Evolutionary conservation across 2,797 vertebrate species (phyloP), one percentile per base, ranked within the genome.

Genomic region (Cottoperca gobio): DNA sequence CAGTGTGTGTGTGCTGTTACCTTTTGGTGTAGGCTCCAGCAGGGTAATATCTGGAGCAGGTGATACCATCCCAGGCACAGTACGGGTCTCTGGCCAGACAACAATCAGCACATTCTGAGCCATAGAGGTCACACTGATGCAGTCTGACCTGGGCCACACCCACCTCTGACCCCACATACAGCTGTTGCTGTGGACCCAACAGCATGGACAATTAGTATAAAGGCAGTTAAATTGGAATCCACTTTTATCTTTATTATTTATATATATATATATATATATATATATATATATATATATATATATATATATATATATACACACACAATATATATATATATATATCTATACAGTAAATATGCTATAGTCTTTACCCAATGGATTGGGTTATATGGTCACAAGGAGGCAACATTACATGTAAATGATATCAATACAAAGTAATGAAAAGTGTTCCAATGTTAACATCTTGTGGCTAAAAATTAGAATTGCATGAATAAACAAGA

Each of bases 11-110:
- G 53, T 71, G 73, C 16, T 28, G 33, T 82, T 91, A 99, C 98
- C 98, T 97, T 88, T 99, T 99, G 0, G 96, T 94, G 79, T 96
- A 97, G 39, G 94, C 87, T 26, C 95, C 97, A 1, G 95, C 94
- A 16, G 97, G 96, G 78, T 94, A 97, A 79, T 96, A 99, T 11
- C 96, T 94, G 63, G 97, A 97, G 86, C 98, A 99, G 82, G 97
- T 95, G 69, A 96, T 90, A 0, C 98, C 98, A 5, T 99, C 98
- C 98, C 98, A 99, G 66, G 97, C 97, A 3, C 98, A 99, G 90
- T 99, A 99, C 0, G 98, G 98, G 79, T 99, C 98, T 81, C 98
- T 93, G 3, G 98, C 98, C 6, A 99, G 94, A 82, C 98, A 99
- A 86, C 98, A 99, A 81, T 99, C 98, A 0, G 97, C 95, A 19